phyloP scores from a whole-genome alignment of 2,797 vertebrate genomes.

The Thripadectes ignobilis region DNA sequence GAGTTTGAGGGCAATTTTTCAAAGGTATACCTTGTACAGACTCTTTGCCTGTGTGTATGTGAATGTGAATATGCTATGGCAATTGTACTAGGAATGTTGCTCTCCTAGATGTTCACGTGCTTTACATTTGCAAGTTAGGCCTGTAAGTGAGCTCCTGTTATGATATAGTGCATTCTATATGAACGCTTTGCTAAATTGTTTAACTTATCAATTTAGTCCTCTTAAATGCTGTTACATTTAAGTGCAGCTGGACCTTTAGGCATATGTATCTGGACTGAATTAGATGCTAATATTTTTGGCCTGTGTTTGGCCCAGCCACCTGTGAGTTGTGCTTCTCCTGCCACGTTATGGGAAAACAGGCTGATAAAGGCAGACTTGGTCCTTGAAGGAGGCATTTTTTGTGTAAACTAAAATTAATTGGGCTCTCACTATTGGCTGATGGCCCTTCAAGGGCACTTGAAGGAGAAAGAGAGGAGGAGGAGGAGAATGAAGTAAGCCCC shows the following conservation, averaged over 20 bases:
- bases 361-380: no score
- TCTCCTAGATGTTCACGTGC: neutral
- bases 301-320: no score
- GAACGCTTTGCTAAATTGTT: neutral
- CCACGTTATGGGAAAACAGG: no score
- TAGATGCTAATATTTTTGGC: no score
- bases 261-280: no score
- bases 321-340: no score
- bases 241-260: neutral
- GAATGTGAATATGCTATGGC: neutral
- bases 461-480: no score
- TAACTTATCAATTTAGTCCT: neutral
- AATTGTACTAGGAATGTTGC: neutral
- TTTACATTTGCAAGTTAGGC: neutral
- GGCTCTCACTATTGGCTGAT: no score
- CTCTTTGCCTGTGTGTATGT: neutral
- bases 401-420: no score
- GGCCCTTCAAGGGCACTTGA: no score
- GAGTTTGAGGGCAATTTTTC: neutral
- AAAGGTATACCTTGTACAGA: neutral
- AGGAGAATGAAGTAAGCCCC: no score
- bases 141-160: neutral
- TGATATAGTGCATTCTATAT: neutral
- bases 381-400: no score
- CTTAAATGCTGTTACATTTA: neutral